Evolutionary conservation across 30 jellyfish, hydroid and myxozoan species (phyloP).

Genomic region (Catostylus mosaicus): DNA sequence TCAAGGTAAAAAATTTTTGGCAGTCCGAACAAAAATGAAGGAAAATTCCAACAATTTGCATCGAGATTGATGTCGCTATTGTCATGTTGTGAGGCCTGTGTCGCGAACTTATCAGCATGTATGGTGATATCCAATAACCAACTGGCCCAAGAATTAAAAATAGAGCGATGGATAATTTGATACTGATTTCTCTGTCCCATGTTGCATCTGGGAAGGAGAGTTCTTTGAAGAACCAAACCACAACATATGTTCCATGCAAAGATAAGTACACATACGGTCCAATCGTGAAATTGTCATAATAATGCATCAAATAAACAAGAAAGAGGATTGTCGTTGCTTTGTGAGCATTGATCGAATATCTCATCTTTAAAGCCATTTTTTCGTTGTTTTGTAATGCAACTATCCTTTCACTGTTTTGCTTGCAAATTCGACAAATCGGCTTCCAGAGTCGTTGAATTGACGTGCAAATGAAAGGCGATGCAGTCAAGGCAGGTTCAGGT

Average conservation of each 20-base stretch:
- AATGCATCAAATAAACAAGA: conserved; percentile 40
- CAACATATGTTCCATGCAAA: conserved; percentile 74
- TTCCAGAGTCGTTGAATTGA: too few relatives aligned
- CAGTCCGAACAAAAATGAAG: conserved; percentile 75
- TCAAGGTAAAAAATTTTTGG: conserved; percentile 72
- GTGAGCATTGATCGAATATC: conserved; percentile 71
- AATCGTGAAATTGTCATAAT: conserved; percentile 42
- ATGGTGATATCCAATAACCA: conserved; percentile 82
- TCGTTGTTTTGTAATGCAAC: too few relatives aligned
- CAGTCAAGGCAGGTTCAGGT: too few relatives aligned
- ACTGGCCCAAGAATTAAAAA: conserved; percentile 66
- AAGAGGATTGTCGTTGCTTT: conserved; percentile 57
- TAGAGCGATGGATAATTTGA: not conserved
- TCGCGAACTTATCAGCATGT: conserved; percentile 32
- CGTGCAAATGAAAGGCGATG: too few relatives aligned
- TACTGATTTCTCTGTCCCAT: conserved; percentile 53
- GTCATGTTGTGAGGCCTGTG: conserved; percentile 51
- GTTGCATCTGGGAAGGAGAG: conserved; percentile 72
- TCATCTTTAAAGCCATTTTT: conserved; percentile 60
- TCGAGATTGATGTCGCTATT: conserved; percentile 39
- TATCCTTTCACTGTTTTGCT: not conserved
- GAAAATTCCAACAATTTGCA: conserved; percentile 63
- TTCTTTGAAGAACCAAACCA: conserved; percentile 73
- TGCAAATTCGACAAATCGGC: not conserved
- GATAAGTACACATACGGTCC: conserved; percentile 75